Conservation (phyloP, 2,113 vertebrate genomes). For the Zonotrichia leucophrys region DNA sequence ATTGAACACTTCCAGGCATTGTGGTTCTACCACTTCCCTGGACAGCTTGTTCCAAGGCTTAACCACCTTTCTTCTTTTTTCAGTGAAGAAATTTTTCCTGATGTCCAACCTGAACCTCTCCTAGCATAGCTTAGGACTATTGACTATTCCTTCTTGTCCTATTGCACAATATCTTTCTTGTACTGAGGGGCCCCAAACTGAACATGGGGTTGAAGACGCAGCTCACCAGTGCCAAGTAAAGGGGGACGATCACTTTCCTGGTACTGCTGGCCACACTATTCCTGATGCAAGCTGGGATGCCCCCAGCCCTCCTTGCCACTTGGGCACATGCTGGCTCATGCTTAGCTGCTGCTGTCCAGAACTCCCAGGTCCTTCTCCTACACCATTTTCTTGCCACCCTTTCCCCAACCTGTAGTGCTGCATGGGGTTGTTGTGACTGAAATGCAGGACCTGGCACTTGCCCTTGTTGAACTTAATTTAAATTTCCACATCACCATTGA, state of each 20-base stretch:
- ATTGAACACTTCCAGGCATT: accelerated
- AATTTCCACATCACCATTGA: neutral
- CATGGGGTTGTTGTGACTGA: neutral
- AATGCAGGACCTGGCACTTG: neutral
- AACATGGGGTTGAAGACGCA: neutral
- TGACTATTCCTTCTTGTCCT: neutral
- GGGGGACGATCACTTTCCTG: neutral
- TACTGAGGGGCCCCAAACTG: neutral
- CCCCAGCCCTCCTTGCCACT: too few species aligned
- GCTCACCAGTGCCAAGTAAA: neutral
- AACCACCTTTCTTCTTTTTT: neutral
- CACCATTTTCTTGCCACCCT: neutral
- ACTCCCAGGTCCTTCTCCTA: neutral
- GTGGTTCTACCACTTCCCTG: neutral
- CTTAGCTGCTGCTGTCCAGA: neutral
- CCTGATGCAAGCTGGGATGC: neutral
- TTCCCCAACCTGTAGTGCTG: neutral
- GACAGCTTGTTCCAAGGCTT: neutral
- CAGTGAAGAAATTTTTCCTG: neutral
- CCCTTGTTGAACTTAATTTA: neutral
- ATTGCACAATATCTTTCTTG: neutral
- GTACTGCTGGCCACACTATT: neutral
- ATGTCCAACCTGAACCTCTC: neutral
- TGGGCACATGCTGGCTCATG: neutral
- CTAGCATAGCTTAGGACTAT: neutral